phyloP scores from a whole-genome alignment of 2,888 invertebrate genomes.

The Hirtodrosophila confusa region DNA sequence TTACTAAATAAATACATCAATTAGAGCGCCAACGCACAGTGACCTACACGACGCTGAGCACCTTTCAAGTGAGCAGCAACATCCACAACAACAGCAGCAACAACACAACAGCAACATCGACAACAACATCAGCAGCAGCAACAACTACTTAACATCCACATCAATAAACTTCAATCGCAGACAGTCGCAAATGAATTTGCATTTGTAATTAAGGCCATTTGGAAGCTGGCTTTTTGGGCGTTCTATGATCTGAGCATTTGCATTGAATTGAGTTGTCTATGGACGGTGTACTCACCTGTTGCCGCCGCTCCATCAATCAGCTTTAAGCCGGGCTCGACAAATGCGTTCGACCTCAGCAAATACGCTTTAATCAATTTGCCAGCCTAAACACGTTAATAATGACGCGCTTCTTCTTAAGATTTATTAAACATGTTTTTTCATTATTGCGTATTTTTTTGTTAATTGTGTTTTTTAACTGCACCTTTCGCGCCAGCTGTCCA shows the following conservation, averaged over 20 bases:
- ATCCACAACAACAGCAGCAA: constrained; percentile 23
- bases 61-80: constrained; percentile 33
- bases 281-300: constrained; percentile 24
- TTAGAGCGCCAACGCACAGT: constrained; percentile 75
- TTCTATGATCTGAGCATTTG: constrained; percentile 51
- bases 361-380: constrained; percentile 27
- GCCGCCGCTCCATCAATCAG: constrained; percentile 33
- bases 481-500: constrained; percentile 45
- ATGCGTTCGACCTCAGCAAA: constrained; percentile 21
- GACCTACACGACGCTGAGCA: constrained; percentile 63
- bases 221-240: constrained; percentile 55
- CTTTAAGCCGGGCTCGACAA: constrained; percentile 43
- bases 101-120: constrained; percentile 6
- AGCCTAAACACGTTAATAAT: constrained; percentile 55
- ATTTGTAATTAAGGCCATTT: constrained; percentile 72
- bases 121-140: background rate
- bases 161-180: constrained; percentile 57
- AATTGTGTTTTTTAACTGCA: constrained; percentile 22
- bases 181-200: constrained; percentile 70
- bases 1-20: constrained; percentile 72
- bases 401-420: constrained; percentile 36
- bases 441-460: constrained; percentile 25
- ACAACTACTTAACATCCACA: constrained; percentile 38
- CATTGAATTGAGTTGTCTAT: constrained; percentile 56
- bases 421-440: constrained; percentile 37